Evolutionary conservation across 2,888 invertebrate genomes (phyloP).

Genomic region (Oscheius sp.): DNA sequence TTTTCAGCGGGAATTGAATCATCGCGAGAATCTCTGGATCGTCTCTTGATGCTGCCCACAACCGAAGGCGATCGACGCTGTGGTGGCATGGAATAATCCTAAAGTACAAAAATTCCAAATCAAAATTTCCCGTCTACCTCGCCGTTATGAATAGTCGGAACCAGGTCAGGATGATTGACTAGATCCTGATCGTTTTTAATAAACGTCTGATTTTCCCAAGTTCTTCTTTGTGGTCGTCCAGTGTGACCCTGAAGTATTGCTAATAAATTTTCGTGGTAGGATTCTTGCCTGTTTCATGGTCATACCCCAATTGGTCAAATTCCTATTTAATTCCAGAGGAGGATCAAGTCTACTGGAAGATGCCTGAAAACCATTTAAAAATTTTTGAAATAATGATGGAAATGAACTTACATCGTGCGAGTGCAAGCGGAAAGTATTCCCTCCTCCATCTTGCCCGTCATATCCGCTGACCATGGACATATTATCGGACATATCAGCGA

Average conservation of each 20-base stretch:
- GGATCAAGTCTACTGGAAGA: constrained; percentile 65
- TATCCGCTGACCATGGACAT: constrained; percentile 29
- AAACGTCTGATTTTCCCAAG: constrained; percentile 69
- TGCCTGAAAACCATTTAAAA: constrained; percentile 30
- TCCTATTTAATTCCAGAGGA: constrained; percentile 68
- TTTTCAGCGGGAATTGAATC: background rate
- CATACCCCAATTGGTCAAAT: constrained; percentile 73
- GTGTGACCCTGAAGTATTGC: constrained; percentile 13
- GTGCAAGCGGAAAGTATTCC: constrained; percentile 40
- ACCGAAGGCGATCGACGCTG: constrained; percentile 29
- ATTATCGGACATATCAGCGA: constrained; percentile 13
- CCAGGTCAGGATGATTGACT: constrained; percentile 62
- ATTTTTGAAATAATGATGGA: background rate
- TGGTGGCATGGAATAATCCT: constrained; percentile 13
- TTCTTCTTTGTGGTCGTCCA: constrained; percentile 56
- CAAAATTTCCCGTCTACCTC: constrained; percentile 36
- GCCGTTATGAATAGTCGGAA: constrained; percentile 52
- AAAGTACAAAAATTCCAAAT: background rate
- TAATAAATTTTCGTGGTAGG: background rate
- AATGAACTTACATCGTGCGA: constrained; percentile 35
- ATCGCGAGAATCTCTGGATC: constrained; percentile 25
- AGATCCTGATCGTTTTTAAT: constrained; percentile 64
- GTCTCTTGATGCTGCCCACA: constrained; percentile 4
- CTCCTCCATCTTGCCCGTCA: constrained; percentile 13
- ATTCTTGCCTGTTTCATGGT: constrained; percentile 37